phyloP scores from a whole-genome alignment of 1,140 invertebrate genomes.

The Vanessa tameamea region DNA sequence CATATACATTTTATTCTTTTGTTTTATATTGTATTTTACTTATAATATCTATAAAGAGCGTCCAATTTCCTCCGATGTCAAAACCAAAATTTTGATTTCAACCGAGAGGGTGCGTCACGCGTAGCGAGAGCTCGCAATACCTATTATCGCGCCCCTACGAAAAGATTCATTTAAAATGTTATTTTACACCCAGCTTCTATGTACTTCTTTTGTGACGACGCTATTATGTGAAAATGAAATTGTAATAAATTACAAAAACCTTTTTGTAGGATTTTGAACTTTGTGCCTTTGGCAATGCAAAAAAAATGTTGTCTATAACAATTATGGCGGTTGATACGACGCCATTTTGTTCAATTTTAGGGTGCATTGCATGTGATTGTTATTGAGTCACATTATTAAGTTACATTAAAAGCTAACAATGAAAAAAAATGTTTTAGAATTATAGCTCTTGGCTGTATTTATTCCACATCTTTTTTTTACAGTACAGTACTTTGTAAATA shows the following conservation, averaged over 20 bases:
- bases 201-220: slow-evolving; percentile 62
- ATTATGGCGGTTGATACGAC: slow-evolving; percentile 48
- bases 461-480: background rate
- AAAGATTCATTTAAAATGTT: slow-evolving; percentile 79
- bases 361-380: slow-evolving; percentile 49
- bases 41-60: slow-evolving; percentile 18
- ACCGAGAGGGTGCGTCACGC: slow-evolving; percentile 62
- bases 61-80: slow-evolving; percentile 47
- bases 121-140: slow-evolving; percentile 59
- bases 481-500: too few species aligned
- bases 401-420: slow-evolving; percentile 57
- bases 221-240: slow-evolving; percentile 61
- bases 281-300: slow-evolving; percentile 42
- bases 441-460: background rate
- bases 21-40: background rate
- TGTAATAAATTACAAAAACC: slow-evolving; percentile 51
- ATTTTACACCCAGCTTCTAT: slow-evolving; percentile 73
- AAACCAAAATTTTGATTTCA: slow-evolving; percentile 61
- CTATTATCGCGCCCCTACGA: slow-evolving; percentile 71
- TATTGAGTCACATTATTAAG: slow-evolving; percentile 60
- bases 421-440: slow-evolving; percentile 17
- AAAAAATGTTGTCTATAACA: slow-evolving; percentile 51
- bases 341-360: slow-evolving; percentile 59
- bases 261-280: slow-evolving; percentile 51
- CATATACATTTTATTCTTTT: background rate